Base-by-base conservation (phyloP, 1,140 invertebrate genomes). In the Penaeus indicus region DNA sequence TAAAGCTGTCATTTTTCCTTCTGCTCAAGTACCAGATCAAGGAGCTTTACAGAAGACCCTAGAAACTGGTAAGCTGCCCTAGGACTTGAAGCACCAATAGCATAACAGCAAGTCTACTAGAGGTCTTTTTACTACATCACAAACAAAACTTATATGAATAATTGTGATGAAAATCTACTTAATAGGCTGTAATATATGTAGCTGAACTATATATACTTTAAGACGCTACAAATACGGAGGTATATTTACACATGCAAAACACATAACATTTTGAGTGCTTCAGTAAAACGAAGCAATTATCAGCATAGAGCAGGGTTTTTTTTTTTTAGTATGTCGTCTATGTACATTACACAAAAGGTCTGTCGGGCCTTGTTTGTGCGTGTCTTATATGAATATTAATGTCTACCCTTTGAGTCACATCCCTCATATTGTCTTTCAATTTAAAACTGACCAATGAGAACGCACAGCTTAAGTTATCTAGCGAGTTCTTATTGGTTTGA, bases 241-340 rank as follows among this genome's bases (percentile, higher is more conserved):
- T 86, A 63, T 87, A 87, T 87, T 62, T 87, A 87, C 85, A 87
- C 79, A 87, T 87, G 85, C 85, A 87, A 87, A 79, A 87, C 85
- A 87, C 85, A 62, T 87, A 87, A 63, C 85, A 87, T 81, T 87
- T 81, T 79, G 32, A 47, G 79, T 72, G 54, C 85, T 87, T 87
- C 85, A 32, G 42, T 72, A 81, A 87, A 87, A 79, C 64, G 64
- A 87, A 87, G 85, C 63, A 87, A 62, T 25, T 77, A 21, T 85
- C 67, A 87, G 78, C 77, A 69, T 42, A 87, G 77, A 64, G 61
- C 62, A 62, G 62, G 72, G 60, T 42, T 63, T 47, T 13, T 54
- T 54, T 54, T 54, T 54, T 54, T 87, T 69, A 78, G 63, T 87
- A 60, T 82, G 67, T 54, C 42, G 62, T 42, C 85, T 81, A 87